phyloP scores from a whole-genome alignment of 2,888 invertebrate genomes.

The Epinotia brunnichana region DNA sequence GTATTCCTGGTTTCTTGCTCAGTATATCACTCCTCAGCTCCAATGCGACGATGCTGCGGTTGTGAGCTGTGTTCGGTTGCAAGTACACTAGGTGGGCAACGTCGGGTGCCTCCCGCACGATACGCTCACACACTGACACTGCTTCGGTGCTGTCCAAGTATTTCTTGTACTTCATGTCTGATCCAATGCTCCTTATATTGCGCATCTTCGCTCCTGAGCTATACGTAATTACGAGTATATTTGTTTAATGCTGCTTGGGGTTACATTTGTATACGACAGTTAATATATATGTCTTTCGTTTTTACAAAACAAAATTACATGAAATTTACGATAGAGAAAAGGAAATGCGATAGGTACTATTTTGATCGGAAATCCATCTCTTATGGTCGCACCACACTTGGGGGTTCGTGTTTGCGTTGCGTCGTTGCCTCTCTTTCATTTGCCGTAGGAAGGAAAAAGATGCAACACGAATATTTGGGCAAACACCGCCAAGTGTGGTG shows the following conservation, averaged over 20 bases:
- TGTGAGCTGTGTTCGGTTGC: conserved; percentile 61
- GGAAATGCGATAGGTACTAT: no score
- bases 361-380: no score
- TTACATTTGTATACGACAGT: no score
- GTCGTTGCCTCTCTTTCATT: no score
- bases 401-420: no score
- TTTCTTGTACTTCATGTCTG: conserved; percentile 52
- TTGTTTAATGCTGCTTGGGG: neutral
- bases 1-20: conserved; percentile 74
- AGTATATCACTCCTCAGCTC: conserved; percentile 71
- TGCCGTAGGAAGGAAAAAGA: no score
- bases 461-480: no score
- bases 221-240: neutral
- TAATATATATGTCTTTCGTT: no score
- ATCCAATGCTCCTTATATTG: conserved; percentile 57
- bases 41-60: conserved; percentile 67
- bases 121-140: conserved; percentile 50
- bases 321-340: no score
- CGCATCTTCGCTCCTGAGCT: conserved; percentile 75
- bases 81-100: conserved; percentile 59
- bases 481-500: no score
- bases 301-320: no score
- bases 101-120: conserved; percentile 59
- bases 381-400: no score
- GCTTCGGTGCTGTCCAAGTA: conserved; percentile 60